Percentiles rank a stretch among this genome's conserved stretches.
These are phyloP conservation scores for Eremophila alpestris DNA, from an alignment of 2,797 vertebrate species.

Conservation along the genomic window DNA sequence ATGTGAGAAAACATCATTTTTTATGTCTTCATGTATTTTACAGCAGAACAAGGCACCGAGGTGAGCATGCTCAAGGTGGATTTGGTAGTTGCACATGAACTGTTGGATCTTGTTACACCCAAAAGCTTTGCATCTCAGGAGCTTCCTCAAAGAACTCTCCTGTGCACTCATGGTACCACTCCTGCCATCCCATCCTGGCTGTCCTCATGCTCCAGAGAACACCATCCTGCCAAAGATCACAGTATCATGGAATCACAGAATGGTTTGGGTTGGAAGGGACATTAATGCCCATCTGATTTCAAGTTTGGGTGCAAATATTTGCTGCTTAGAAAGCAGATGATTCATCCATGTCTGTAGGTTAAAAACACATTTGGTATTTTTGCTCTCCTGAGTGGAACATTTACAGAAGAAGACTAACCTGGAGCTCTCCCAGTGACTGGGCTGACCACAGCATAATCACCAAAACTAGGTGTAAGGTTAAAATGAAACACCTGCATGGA, in stretches of 20 bases:
- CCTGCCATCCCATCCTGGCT: not conserved
- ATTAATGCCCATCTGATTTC: not conserved
- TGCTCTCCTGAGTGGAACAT: not conserved
- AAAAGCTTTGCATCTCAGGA: not conserved
- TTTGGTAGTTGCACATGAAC: not conserved
- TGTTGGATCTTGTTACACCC: not conserved
- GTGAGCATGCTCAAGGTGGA: not conserved
- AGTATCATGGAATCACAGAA: not conserved
- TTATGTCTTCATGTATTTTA: not conserved
- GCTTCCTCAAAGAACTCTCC: not conserved
- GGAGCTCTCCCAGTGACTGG: not conserved
- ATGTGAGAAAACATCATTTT: rapidly evolving
- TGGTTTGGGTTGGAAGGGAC: not conserved
- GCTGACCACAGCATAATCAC: not conserved
- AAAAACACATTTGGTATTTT: not conserved
- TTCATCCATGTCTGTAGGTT: not conserved
- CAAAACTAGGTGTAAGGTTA: conserved; percentile 1
- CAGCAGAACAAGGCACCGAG: not conserved
- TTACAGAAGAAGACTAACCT: not conserved
- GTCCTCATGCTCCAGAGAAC: not conserved
- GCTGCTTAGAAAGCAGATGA: not conserved
- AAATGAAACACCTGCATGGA: conserved; percentile 4
- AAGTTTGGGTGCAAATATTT: not conserved
- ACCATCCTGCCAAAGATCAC: not conserved
- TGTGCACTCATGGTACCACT: not conserved